Base-by-base conservation (phyloP, 2,888 invertebrate species). In the Phymatocera aterrima region DNA sequence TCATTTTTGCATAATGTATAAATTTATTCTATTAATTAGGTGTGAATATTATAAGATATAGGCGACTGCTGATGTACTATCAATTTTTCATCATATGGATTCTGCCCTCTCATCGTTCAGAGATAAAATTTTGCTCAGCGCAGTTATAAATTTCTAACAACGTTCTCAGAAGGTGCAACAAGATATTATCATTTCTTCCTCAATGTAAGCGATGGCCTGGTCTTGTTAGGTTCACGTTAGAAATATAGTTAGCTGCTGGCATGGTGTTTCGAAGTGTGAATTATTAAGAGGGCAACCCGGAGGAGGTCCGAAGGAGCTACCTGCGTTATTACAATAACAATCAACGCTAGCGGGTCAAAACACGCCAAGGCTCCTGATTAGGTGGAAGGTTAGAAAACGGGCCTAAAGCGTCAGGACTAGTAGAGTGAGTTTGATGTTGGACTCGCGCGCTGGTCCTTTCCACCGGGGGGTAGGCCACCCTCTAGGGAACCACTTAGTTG, bases 401-500 rank as follows among this genome's bases (percentile, higher is more conserved):
- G 51, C 72, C 51, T 72, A 51, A 15, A 72, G 72, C 43, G 72
- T 72, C 51, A 31, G 34, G 51, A 31, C 51, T 51, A 34, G 72
- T 72, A 34, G n/a, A 72, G 72, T 72, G 51, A 72, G 51, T 12
- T 72, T 31, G 72, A 51, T 72, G n/a, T 51, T 48, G 51, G 51
- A 72, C 48, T 34, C 10, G 10, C 34, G 21, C 31, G 51, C 18
- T 51, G 34, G 51, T 72, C 75, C 60, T 18, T 54, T 75, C 21
- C 60, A 75, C 21, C 75, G 18, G 88, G 88, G 88, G 87, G 85
- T 84, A 82, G 79, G 85, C 84, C 85, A 81, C 87, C 81, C 87
- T 83, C 87, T 87, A 87, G 90, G 89, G 88, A 84, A 87, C 87
- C 89, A 88, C 88, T 89, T 89, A 89, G 88, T 87, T 87, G 85